Evolutionary conservation across 1,140 invertebrate species (phyloP), one percentile per base, ranked within the genome.

Genomic region (Drosophila grimshawi): DNA sequence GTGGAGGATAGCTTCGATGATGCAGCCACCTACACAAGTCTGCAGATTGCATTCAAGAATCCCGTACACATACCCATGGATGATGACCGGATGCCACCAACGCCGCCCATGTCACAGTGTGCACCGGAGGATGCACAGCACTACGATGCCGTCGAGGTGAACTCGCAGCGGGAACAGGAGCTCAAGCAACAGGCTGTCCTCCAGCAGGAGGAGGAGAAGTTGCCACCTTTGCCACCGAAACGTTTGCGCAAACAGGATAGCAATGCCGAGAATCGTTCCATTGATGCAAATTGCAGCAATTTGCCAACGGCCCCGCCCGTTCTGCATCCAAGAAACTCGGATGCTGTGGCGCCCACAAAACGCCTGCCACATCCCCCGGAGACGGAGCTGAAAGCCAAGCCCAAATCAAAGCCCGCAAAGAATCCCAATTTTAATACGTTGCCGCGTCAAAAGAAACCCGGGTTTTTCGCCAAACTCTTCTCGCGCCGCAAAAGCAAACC

Each of bases 41-140:
- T 97, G 48, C 96, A 97, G 88, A 94, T 97, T 85, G 97, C 97
- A 0, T 97, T 97, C 94, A 97, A 96, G 93, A 97, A 97, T 93
- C 96, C 96, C 0, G 90, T 97, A 1, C 81, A 94, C 5, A 94
- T 96, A 32, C 93, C 56, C 93, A 94, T 86, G 64, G 77, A 91
- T 3, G 92, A 93, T 29, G 72, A 19, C 19, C 19, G 93, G 3
- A 86, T 92, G 71, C 80, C 89, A 8, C 90, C 88, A 0, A 82
- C 91, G 33, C 92, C 91, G 8, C 88, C 86, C 63, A 77, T 86
- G 69, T 91, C 90, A 0, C 80, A 91, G 49, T 80, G 82, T 55
- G 78, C 80, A 0, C 80, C 86, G 0, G 85, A 91, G 5, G 90
- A 91, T 48, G 73, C 82, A 5, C 73, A 69, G 56, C 80, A 90